Base-by-base conservation (phyloP, 2,113 vertebrate genomes). In the Ciconia boyciana region DNA sequence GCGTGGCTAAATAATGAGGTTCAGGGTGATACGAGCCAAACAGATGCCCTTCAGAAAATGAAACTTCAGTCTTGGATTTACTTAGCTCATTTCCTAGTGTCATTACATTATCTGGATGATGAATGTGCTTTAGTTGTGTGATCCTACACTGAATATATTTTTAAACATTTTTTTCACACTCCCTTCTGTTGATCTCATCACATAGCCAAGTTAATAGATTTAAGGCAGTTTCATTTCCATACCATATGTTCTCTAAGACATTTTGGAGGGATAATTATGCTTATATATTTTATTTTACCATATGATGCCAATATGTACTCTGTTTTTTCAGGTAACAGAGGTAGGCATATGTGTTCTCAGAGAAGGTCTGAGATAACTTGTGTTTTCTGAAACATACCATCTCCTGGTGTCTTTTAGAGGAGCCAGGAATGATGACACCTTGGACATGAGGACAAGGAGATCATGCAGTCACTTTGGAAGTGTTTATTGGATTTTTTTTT, bases 1-100 rank as follows among this genome's bases (percentile, higher is more conserved):
- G 60, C 18, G 0, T 69, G 90, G 83, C 61, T 83, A 62, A 64
- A 83, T 9, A 41, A 82, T 93, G 93, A 94, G 87, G 49, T 83
- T 96, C 1, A 5, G 84, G 69, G 41, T 36, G 69, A 46, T 58
- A 91, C 0, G 28, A 95, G 95, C 95, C 94, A 94, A 95, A 94
- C 94, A 96, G 91, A 96, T 97, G 92, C 92, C 83, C 84, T 95
- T 95, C 84, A 91, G 81, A 94, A 93, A 89, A 93, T 89, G 83
- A 76, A 68, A 76, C 89, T 94, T 96, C 93, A 85, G 1, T 91
- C 84, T 91, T 79, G 76, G 88, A 70, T 96, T 96, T 84, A 68
- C 93, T 96, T 78, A 94, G 90, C 89, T 96, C 94, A 96, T 96
- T 96, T 96, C 95, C 96, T 91, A 43, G 84, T 96, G 94, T 94